phyloP scores from a whole-genome alignment of 1,140 invertebrate genomes.

The Drosophila asahinai region DNA sequence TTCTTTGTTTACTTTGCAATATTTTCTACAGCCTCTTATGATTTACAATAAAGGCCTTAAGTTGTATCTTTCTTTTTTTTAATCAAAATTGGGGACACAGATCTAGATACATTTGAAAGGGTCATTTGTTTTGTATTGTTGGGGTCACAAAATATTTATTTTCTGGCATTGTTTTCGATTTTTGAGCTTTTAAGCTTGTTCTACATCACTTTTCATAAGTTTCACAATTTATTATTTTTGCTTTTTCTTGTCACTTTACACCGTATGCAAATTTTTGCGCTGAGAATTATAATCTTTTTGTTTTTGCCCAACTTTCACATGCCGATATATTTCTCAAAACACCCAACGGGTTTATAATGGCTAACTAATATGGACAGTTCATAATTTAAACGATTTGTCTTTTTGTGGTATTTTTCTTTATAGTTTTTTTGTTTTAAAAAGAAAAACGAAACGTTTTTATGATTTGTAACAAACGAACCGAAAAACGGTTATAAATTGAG shows the following conservation, averaged over 20 bases:
- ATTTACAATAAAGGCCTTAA: slow-evolving; percentile 15
- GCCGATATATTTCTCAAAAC: slow-evolving; percentile 17
- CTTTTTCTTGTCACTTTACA: slow-evolving; percentile 34
- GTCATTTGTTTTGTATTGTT: slow-evolving; percentile 42
- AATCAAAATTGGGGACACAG: slow-evolving; percentile 54
- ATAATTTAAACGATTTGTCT: slow-evolving; percentile 44
- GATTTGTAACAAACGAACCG: slow-evolving; percentile 58
- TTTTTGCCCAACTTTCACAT: slow-evolving; percentile 64
- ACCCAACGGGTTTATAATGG: slow-evolving; percentile 41
- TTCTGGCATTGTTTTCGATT: slow-evolving; percentile 13
- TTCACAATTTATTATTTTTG: slow-evolving; percentile 51
- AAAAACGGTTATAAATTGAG: slow-evolving; percentile 29
- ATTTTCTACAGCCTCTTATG: slow-evolving; percentile 21
- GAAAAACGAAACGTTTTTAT: slow-evolving; percentile 20
- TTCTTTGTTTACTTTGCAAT: slow-evolving; percentile 23
- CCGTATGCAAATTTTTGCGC: slow-evolving; percentile 49
- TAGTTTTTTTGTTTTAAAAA: slow-evolving; percentile 22
- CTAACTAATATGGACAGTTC: slow-evolving; percentile 45
- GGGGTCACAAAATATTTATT: slow-evolving; percentile 35
- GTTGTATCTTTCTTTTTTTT: slow-evolving; percentile 24
- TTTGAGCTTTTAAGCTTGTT: slow-evolving; percentile 28
- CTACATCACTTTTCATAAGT: slow-evolving; percentile 41
- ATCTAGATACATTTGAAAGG: slow-evolving; percentile 57
- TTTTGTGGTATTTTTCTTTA: neutral
- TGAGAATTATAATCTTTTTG: slow-evolving; percentile 54